Percentiles rank a stretch among this genome's conserved stretches.
Conservation (phyloP, 2,888 invertebrate species). For the Euzophera pinguis region DNA sequence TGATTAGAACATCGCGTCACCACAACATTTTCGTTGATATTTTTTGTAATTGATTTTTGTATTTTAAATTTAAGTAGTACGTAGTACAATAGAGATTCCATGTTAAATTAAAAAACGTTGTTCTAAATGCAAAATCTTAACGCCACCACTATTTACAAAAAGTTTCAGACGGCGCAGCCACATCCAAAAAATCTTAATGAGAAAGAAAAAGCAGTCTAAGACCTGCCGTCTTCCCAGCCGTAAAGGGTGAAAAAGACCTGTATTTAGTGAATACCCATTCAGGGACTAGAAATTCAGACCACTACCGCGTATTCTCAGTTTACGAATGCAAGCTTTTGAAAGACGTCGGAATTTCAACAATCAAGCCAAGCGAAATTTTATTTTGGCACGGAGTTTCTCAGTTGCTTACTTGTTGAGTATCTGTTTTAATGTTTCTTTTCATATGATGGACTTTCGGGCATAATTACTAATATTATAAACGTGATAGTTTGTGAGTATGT, state of each 20-base stretch:
- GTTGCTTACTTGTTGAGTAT: conserved; percentile 1
- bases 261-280: conserved; percentile 77
- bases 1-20: too few relatives aligned
- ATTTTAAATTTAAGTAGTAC: too few relatives aligned
- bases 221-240: conserved; percentile 67
- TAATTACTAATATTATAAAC: not conserved
- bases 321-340: conserved; percentile 69
- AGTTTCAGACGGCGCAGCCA: conserved; percentile 9
- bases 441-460: not conserved
- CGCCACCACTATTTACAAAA: conserved; percentile 10
- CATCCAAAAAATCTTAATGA: conserved; percentile 52
- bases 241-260: conserved; percentile 68
- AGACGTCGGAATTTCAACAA: conserved; percentile 66
- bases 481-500: too few relatives aligned
- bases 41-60: too few relatives aligned
- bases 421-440: not conserved
- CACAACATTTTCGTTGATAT: too few relatives aligned
- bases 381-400: conserved; percentile 19
- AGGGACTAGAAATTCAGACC: conserved; percentile 65
- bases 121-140: not conserved
- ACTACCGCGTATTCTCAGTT: conserved; percentile 54
- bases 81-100: too few relatives aligned
- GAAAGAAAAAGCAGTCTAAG: conserved; percentile 57
- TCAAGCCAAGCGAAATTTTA: conserved; percentile 49
- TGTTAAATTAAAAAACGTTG: not conserved